Evolutionary conservation across 2,888 invertebrate genomes (phyloP), one percentile per base, ranked within the genome.

Genomic region (Fragum fragum): DNA sequence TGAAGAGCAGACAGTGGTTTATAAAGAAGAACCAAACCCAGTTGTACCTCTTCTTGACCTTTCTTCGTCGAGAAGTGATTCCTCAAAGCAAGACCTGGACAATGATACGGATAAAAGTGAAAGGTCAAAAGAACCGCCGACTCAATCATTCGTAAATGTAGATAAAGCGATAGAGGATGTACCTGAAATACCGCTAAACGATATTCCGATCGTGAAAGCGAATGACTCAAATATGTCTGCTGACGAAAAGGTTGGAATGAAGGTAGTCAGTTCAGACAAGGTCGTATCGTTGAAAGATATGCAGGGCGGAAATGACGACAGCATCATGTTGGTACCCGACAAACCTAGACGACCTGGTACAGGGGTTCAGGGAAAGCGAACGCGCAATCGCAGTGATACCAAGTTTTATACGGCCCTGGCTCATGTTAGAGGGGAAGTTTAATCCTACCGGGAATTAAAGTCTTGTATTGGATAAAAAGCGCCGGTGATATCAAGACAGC

Each of bases 111-210:
- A 11, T 36, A 36, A 32, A 7, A 29, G 26, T 21, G 59, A 39
- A 0, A n/a, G 11, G 21, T 28, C 72, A 32, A 79, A 72, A 18
- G 53, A 53, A 18, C 36, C 29, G 14, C 69, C 76, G 16, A 55
- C 72, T 29, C 80, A 80, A 57, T 63, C 55, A 9, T 78, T 78
- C 76, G 84, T 84, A 14, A 61, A 47, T 29, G 79, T 85, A 1
- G 77, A 77, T 36, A 59, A 36, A 6, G 63, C 79, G 29, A 32
- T 85, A 21, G 59, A 81, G 52, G 85, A 85, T 39, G 76, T 85
- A 18, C 85, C 85, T 32, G 85, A 81, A 68, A 85, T 85, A 57
- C 84, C 84, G 5, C 59, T 79, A 16, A 76, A 66, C 9, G 77
- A 42, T 16, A 59, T 71, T 14, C 76, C 29, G 42, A 57, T 76